Percentiles rank a stretch among this genome's conserved stretches.
These are phyloP conservation scores for Yoshiicerus persimilis DNA, from an alignment of 1,140 invertebrate genomes.

Conservation along the genomic window DNA sequence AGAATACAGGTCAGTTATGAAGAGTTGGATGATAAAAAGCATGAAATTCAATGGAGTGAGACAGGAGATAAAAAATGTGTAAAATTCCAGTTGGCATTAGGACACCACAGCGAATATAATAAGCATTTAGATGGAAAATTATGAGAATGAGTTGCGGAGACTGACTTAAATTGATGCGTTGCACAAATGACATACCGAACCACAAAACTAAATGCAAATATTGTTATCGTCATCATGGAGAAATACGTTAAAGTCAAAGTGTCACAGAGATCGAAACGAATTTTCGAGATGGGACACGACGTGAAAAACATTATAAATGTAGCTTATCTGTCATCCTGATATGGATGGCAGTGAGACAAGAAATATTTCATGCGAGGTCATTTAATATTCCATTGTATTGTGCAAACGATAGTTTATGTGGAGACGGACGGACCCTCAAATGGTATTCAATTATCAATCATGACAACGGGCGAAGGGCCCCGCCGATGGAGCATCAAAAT, in stretches of 20 bases:
- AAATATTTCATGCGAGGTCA: not conserved
- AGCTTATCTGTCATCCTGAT: not conserved
- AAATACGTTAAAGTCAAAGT: not conserved
- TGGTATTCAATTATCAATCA: slow-evolving; percentile 65
- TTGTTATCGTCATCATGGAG: not conserved
- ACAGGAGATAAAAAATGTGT: not conserved
- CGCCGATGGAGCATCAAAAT: slow-evolving; percentile 66
- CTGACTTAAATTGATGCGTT: not conserved
- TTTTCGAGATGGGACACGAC: not conserved
- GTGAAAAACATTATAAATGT: slow-evolving; percentile 10
- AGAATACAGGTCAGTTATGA: not conserved
- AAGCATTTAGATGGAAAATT: not conserved
- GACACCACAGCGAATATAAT: not conserved
- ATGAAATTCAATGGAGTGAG: not conserved
- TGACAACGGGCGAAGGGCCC: slow-evolving; percentile 59
- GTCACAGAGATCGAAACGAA: not conserved
- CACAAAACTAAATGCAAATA: not conserved
- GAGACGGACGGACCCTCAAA: slow-evolving; percentile 64
- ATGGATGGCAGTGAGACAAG: not conserved
- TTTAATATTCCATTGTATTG: slow-evolving; percentile 30
- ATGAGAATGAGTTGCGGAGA: not conserved
- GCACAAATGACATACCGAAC: not conserved
- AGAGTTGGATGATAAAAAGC: not conserved
- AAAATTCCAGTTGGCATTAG: not conserved
- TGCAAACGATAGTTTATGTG: slow-evolving; percentile 66